phyloP scores from a whole-genome alignment of 1,140 invertebrate genomes.

The Heliconius nattereri region DNA sequence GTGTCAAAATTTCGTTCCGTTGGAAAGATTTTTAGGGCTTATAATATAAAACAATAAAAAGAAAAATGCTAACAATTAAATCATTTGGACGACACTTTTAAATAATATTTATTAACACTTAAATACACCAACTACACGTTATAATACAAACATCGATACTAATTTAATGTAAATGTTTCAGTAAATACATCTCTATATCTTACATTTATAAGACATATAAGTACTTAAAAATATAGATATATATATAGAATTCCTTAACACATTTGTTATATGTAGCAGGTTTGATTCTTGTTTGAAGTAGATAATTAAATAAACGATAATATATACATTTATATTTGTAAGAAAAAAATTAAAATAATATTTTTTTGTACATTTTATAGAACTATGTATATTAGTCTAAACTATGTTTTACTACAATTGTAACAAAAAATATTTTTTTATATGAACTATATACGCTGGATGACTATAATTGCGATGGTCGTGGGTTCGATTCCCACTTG shows the following conservation, averaged over 20 bases:
- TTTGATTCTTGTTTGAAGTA: neutral
- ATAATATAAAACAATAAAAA: neutral
- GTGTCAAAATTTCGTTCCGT: no score
- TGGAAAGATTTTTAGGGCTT: neutral
- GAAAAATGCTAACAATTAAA: slow-evolving; percentile 10
- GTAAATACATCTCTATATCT: slow-evolving; percentile 14
- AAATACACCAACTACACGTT: slow-evolving; percentile 46
- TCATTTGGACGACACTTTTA: slow-evolving; percentile 42
- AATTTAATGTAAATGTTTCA: slow-evolving; percentile 8
- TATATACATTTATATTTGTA: neutral
- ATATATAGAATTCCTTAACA: neutral
- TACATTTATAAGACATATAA: neutral
- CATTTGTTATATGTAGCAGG: neutral
- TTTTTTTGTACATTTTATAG: neutral
- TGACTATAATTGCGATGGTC: no score
- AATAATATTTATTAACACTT: slow-evolving; percentile 56
- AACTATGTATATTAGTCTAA: neutral
- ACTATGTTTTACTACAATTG: neutral
- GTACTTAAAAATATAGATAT: neutral
- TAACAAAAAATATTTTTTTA: neutral
- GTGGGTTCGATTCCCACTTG: no score
- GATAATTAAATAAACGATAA: neutral
- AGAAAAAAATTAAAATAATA: neutral
- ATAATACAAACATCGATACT: slow-evolving; percentile 46
- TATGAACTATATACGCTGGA: neutral